A percentile compares a stretch with the other conserved stretches of the same genome.
phyloP scores from a whole-genome alignment of 1,140 invertebrate genomes.

The Pogonus chalceus region DNA sequence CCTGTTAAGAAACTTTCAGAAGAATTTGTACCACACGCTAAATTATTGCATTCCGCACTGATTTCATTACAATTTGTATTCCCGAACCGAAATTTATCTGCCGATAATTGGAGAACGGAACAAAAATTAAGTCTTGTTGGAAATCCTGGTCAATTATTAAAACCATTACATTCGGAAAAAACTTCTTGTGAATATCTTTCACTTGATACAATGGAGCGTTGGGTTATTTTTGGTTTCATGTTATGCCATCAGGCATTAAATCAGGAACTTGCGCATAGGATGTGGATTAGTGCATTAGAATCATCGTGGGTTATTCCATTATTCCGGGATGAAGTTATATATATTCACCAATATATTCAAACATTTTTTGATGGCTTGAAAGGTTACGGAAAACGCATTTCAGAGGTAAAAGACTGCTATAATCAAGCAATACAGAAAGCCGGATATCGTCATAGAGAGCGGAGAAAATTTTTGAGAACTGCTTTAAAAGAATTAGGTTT shows the following conservation, averaged over 20 bases:
- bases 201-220: slow-evolving; percentile 88
- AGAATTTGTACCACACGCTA: slow-evolving; percentile 92
- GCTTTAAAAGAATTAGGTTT: slow-evolving; percentile 91
- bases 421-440: slow-evolving; percentile 82
- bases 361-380: slow-evolving; percentile 92
- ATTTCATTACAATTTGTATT: slow-evolving; percentile 83
- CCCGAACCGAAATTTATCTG: slow-evolving; percentile 78
- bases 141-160: slow-evolving; percentile 82
- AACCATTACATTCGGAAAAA: slow-evolving; percentile 88
- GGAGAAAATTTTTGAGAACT: slow-evolving; percentile 91
- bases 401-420: slow-evolving; percentile 91
- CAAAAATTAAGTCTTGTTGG: slow-evolving; percentile 90
- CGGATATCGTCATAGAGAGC: slow-evolving; percentile 82
- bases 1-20: slow-evolving; percentile 93
- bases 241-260: slow-evolving; percentile 72
- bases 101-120: slow-evolving; percentile 87
- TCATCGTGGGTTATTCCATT: slow-evolving; percentile 89
- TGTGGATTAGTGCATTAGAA: slow-evolving; percentile 86
- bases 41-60: slow-evolving; percentile 74
- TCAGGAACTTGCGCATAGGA: slow-evolving; percentile 71
- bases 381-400: slow-evolving; percentile 84
- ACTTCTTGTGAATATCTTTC: slow-evolving; percentile 97
- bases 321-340: slow-evolving; percentile 94
- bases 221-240: slow-evolving; percentile 92
- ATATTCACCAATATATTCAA: slow-evolving; percentile 90